Evolutionary conservation across 2,888 invertebrate genomes (phyloP), one percentile per base, ranked within the genome.

Genomic region (Diadegma fenestrale): DNA sequence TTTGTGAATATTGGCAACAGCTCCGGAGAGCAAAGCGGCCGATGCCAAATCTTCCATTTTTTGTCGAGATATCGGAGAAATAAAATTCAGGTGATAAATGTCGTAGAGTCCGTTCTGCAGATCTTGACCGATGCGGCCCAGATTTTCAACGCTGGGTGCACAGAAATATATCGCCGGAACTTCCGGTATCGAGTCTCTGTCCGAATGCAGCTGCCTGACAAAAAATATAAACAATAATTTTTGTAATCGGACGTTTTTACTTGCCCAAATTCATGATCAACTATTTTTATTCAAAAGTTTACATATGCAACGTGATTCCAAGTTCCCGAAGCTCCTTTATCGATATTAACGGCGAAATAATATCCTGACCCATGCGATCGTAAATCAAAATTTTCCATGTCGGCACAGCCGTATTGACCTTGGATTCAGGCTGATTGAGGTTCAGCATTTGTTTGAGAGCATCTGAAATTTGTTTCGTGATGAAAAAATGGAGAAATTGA

Each of bases 121-220:
- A 93, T 98, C 98, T 94, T 98, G 98, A 87, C 97, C 97, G 87
- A 99, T 99, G 88, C 99, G 96, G 68, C 97, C 97, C 61, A 99
- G 95, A 94, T 99, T 99, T 93, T 99, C 99, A 92, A 99, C 98
- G 14, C 97, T 97, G 3, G 99, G 99, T 88, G 98, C 96, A 94
- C 99, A 99, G 94, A 99, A 99, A 94, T 99, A 99, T 54, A 99
- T 97, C 0, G 99, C 99, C 69, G 99, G 99, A 2, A 99, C 99
- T 95, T 99, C 99, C 7, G 99, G 99, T 91, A 99, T 98, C n/a
- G 97, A 95, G 93, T 98, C 98, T 83, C 98, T 95, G 92, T 98
- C 97, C 8, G 98, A 97, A 94, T 98, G 98, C 76, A 98, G 94
- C 94, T 97, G 97, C 48, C 98, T 98, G 94, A 91, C 14, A 1